Evolutionary conservation across 2,797 vertebrate genomes (phyloP).

Genomic region (Coccyzus lansbergi): DNA sequence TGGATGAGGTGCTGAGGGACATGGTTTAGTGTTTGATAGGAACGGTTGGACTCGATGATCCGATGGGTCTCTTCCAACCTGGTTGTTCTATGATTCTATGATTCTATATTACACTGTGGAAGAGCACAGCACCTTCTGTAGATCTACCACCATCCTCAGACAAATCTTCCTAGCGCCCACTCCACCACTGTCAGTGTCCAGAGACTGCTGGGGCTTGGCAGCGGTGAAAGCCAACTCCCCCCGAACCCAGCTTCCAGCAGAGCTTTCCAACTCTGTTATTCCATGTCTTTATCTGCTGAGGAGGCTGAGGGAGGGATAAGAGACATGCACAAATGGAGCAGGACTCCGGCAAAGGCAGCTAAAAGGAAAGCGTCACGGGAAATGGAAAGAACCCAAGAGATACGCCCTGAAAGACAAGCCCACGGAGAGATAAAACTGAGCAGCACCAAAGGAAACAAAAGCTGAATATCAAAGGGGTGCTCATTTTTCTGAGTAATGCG

Average conservation of each 20-base stretch:
- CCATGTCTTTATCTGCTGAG: too few species aligned
- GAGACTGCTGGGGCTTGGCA: not conserved
- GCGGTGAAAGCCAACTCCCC: not conserved
- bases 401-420: not conserved
- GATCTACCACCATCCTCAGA: not conserved
- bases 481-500: constrained; percentile 7
- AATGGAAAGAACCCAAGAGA: constrained; percentile 33
- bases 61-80: too few species aligned
- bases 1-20: too few species aligned
- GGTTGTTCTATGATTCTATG: too few species aligned
- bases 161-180: not conserved
- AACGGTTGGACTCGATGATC: too few species aligned
- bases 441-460: constrained; percentile 4
- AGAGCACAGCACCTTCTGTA: not conserved
- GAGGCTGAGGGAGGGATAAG: too few species aligned
- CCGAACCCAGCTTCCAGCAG: not conserved
- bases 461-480: not conserved
- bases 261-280: not conserved
- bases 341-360: not conserved
- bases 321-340: not conserved
- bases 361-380: constrained; percentile 18
- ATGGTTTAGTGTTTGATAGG: too few species aligned
- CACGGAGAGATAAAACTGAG: not conserved
- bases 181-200: rapidly evolving
- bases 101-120: not conserved